Conservation (phyloP, 2,797 vertebrate species). For the Eospalax fontanierii region DNA sequence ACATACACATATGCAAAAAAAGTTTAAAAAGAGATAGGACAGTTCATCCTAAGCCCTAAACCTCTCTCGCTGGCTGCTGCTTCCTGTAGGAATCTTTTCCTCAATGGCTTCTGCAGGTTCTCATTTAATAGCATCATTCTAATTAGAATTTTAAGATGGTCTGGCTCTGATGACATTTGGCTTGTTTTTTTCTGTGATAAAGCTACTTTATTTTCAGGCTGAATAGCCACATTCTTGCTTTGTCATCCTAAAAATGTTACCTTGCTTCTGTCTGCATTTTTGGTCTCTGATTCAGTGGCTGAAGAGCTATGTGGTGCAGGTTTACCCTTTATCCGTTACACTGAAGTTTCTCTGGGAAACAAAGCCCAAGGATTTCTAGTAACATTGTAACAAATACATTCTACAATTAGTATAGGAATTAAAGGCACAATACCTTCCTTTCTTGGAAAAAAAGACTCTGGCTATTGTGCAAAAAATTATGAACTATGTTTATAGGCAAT, state of each 20-base stretch:
- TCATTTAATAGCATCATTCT: slow-evolving; percentile 33
- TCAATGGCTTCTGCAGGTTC: slow-evolving; percentile 15
- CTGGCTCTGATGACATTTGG: slow-evolving; percentile 50
- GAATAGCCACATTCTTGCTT: slow-evolving; percentile 77
- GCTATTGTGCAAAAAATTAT: slow-evolving; percentile 69
- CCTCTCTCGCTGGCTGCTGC: background rate
- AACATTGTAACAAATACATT: slow-evolving; percentile 21
- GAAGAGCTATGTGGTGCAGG: slow-evolving; percentile 32
- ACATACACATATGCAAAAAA: background rate
- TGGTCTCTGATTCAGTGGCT: slow-evolving; percentile 48
- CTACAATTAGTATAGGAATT: slow-evolving; percentile 37
- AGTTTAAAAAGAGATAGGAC: background rate
- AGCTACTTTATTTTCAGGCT: slow-evolving; percentile 75
- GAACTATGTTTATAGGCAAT: slow-evolving; percentile 49
- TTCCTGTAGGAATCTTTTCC: slow-evolving; percentile 34
- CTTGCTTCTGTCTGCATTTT: slow-evolving; percentile 62
- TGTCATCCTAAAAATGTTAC: slow-evolving; percentile 68
- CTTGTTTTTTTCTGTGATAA: slow-evolving; percentile 52
- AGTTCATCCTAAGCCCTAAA: slow-evolving; percentile 11
- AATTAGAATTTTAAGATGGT: slow-evolving; percentile 65
- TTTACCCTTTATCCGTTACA: slow-evolving; percentile 56
- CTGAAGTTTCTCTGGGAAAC: slow-evolving; percentile 69
- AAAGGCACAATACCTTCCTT: slow-evolving; percentile 58
- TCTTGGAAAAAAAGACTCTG: slow-evolving; percentile 5
- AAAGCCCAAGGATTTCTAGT: slow-evolving; percentile 56